Percentiles rank a stretch among this genome's conserved stretches.
These are phyloP conservation scores for Trissoscelio sp. DNA, from an alignment of 2,888 invertebrate species.

Conservation along the genomic window DNA sequence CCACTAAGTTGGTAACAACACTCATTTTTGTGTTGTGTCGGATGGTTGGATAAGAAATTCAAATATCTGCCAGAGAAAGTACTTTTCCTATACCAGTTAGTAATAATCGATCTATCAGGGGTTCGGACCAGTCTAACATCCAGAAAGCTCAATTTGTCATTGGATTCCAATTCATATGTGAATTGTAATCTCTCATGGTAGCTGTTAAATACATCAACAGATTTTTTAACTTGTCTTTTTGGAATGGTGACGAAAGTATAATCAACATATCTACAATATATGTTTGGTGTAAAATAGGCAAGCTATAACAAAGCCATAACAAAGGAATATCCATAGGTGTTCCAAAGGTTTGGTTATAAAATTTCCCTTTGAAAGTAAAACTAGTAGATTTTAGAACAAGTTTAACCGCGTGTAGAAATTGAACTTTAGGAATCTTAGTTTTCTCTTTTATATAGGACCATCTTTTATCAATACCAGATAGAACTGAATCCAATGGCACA, in stretches of 20 bases:
- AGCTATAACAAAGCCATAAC: neutral
- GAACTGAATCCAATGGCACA: too few relatives aligned
- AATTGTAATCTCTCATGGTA: neutral
- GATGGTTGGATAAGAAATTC: conserved; percentile 4
- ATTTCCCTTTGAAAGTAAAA: conserved; percentile 30
- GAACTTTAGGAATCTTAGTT: conserved; percentile 13
- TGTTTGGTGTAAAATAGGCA: neutral
- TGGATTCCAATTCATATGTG: neutral
- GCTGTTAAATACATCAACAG: conserved; percentile 3
- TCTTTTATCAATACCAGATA: neutral
- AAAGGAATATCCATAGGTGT: neutral
- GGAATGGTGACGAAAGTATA: conserved; percentile 23
- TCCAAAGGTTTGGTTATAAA: conserved; percentile 2
- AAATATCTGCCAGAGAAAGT: conserved; percentile 23
- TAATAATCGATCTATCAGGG: neutral
- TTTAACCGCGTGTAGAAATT: conserved; percentile 30
- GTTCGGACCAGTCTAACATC: neutral
- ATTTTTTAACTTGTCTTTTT: neutral
- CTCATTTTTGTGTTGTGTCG: too few relatives aligned
- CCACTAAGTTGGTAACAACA: too few relatives aligned
- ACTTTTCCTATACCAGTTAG: conserved; percentile 18
- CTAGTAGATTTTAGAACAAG: conserved; percentile 23
- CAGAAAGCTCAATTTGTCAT: conserved; percentile 18
- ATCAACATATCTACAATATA: conserved; percentile 34
- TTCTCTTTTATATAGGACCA: conserved; percentile 14